Percentiles rank a stretch among this genome's conserved stretches.
These are phyloP conservation scores for Mantis religiosa DNA, from an alignment of 2,888 invertebrate species.

Conservation along the genomic window DNA sequence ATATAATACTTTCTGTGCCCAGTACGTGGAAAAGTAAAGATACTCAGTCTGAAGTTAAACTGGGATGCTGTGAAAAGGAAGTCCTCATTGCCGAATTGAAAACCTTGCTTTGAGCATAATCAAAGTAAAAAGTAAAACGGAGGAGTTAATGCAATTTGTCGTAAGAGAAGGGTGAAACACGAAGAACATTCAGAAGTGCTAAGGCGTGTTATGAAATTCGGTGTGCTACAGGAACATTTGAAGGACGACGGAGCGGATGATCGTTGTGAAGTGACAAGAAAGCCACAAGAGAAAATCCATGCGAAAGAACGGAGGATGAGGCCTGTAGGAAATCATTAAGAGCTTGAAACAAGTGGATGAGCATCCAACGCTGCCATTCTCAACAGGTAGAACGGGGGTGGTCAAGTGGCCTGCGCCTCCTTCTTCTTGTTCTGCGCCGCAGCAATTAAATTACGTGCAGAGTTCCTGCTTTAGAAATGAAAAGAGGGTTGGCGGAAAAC, in stretches of 20 bases:
- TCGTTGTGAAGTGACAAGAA: neutral
- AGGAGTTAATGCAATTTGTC: too few relatives aligned
- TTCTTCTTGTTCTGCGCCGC: neutral
- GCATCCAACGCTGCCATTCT: neutral
- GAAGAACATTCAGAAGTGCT: too few relatives aligned
- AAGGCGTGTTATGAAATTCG: too few relatives aligned
- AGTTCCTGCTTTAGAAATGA: neutral
- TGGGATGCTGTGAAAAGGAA: too few relatives aligned
- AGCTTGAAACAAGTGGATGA: neutral
- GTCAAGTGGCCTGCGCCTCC: neutral
- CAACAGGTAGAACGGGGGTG: neutral
- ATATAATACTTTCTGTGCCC: too few relatives aligned
- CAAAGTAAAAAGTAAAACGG: too few relatives aligned
- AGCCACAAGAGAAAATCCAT: neutral
- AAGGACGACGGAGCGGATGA: neutral
- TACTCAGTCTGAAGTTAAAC: too few relatives aligned
- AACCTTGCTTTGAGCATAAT: too few relatives aligned
- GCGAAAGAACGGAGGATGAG: neutral
- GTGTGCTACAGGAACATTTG: neutral
- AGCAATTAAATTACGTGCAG: neutral
- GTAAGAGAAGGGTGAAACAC: too few relatives aligned
- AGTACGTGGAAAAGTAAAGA: too few relatives aligned
- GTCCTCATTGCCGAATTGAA: too few relatives aligned
- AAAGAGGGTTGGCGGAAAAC: neutral
- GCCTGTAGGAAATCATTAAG: neutral